These are phyloP conservation scores for Galbula dea DNA, from an alignment of 2,113 vertebrate genomes.

Conservation along the genomic window DNA sequence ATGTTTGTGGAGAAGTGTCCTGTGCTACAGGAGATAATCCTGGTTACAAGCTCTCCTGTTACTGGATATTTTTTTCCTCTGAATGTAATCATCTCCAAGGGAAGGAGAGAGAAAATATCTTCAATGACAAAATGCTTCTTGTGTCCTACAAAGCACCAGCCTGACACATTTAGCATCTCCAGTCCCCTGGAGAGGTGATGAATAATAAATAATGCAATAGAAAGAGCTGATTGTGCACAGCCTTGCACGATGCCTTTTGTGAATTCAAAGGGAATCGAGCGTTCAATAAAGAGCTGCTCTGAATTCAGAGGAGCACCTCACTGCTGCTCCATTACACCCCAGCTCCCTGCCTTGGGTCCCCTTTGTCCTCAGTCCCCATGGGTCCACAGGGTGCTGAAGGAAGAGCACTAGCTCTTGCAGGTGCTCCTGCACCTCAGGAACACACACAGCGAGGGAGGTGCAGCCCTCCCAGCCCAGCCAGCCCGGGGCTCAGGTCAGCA, in stretches of 20 bases:
- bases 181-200: background rate
- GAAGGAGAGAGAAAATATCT: background rate
- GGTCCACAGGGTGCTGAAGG: background rate
- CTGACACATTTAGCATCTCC: background rate
- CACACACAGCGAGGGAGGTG: rapidly evolving
- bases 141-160: background rate
- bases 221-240: background rate
- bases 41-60: background rate
- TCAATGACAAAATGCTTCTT: conserved; percentile 7
- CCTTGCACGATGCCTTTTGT: background rate
- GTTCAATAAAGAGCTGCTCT: background rate
- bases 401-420: background rate
- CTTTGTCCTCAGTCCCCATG: rapidly evolving
- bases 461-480: rapidly evolving
- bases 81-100: background rate
- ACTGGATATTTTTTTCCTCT: background rate
- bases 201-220: background rate
- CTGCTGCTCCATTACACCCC: rapidly evolving
- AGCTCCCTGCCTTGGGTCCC: background rate
- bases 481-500: rapidly evolving
- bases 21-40: background rate
- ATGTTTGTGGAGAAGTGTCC: background rate
- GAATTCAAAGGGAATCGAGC: background rate
- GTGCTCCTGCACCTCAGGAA: too few relatives aligned
- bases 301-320: background rate